These are phyloP conservation scores for Cheilosia impressa DNA, from an alignment of 2,888 invertebrate genomes.

Conservation along the genomic window DNA sequence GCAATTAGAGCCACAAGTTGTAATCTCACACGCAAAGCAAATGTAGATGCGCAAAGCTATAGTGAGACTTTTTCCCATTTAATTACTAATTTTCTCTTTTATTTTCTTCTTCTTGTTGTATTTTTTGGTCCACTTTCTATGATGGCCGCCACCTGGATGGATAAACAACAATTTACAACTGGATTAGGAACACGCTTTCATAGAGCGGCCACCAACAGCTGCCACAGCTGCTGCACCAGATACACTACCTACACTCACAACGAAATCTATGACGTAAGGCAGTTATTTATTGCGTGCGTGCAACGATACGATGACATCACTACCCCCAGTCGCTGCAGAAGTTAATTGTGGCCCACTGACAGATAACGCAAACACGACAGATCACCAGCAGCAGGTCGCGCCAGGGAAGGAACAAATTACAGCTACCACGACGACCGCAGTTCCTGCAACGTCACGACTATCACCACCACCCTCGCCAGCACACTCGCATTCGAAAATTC, in stretches of 20 bases:
- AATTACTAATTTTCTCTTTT: constrained; percentile 68
- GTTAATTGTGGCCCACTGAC: constrained; percentile 60
- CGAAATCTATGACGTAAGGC: constrained; percentile 61
- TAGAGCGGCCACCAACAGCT: constrained; percentile 4
- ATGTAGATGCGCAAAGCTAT: constrained; percentile 25
- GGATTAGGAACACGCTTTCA: constrained; percentile 37
- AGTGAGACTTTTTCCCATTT: constrained; percentile 44
- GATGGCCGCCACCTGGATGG: constrained; percentile 39
- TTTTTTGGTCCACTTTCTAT: constrained; percentile 68
- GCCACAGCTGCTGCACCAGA: constrained; percentile 37
- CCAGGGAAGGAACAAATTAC: constrained; percentile 31
- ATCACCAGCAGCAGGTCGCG: constrained; percentile 46
- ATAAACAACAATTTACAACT: constrained; percentile 48
- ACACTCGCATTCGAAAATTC: constrained; percentile 62
- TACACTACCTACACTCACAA: constrained; percentile 13
- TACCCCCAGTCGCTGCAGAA: constrained; percentile 22
- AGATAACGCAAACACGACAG: constrained; percentile 58
- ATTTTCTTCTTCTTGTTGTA: constrained; percentile 35
- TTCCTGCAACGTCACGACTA: constrained; percentile 77
- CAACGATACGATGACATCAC: constrained; percentile 67
- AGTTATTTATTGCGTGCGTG: constrained; percentile 29
- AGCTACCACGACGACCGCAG: constrained; percentile 40
- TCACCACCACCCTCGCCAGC: constrained; percentile 75
- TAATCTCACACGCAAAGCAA: constrained; percentile 21
- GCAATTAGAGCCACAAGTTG: constrained; percentile 21